These are phyloP conservation scores for Silurus lanzhouensis DNA, from an alignment of 2,797 vertebrate genomes.

Conservation along the genomic window DNA sequence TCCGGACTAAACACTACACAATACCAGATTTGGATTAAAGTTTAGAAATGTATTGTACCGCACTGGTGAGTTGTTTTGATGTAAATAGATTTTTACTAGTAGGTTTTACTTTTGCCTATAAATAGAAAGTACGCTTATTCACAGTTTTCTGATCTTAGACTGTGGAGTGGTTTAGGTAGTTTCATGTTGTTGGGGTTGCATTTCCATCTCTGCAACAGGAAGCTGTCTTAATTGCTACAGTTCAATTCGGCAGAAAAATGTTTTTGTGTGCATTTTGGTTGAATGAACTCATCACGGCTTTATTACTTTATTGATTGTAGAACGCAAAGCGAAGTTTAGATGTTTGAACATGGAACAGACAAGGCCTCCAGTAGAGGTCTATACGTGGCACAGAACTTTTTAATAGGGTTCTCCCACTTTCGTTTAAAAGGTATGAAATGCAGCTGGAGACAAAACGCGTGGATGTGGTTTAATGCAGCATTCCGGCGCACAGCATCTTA, in stretches of 20 bases:
- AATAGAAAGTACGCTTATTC: neutral
- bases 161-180: slow-evolving; percentile 97
- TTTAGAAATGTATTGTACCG: neutral
- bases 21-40: neutral
- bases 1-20: neutral
- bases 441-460: slow-evolving; percentile 74
- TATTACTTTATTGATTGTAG: too few relatives aligned
- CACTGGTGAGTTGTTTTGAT: slow-evolving; percentile 10
- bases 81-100: neutral
- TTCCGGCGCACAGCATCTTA: slow-evolving; percentile 76
- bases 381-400: slow-evolving; percentile 59
- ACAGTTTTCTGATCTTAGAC: slow-evolving; percentile 55
- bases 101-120: neutral
- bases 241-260: slow-evolving; percentile 29
- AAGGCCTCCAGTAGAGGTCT: slow-evolving; percentile 85
- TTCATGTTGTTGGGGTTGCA: slow-evolving; percentile 95
- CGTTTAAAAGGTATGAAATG: slow-evolving; percentile 64
- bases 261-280: neutral
- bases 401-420: slow-evolving; percentile 62
- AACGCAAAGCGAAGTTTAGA: neutral
- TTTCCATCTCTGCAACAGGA: slow-evolving; percentile 91
- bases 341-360: slow-evolving; percentile 63
- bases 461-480: slow-evolving; percentile 77
- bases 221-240: slow-evolving; percentile 93
- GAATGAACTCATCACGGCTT: neutral